These are phyloP conservation scores for Corythoichthys intestinalis DNA, from an alignment of 2,113 vertebrate genomes.

Conservation along the genomic window DNA sequence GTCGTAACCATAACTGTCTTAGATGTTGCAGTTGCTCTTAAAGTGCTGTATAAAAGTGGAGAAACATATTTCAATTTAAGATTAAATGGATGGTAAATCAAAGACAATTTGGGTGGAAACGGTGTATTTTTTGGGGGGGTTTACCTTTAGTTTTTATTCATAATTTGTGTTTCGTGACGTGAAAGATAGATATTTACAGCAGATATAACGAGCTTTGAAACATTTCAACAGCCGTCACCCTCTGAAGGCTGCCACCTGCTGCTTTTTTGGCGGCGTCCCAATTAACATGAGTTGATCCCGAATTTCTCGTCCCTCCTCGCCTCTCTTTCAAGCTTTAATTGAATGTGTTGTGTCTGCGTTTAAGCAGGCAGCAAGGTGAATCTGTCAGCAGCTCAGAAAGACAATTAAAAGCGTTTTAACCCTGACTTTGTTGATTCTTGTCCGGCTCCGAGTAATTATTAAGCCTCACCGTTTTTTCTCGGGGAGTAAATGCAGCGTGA, in stretches of 20 bases:
- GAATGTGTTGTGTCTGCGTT: background rate
- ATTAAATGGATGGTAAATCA: too few species aligned
- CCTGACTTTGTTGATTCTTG: conserved; percentile 4
- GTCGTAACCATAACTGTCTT: background rate
- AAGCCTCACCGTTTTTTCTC: background rate
- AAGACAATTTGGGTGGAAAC: too few species aligned
- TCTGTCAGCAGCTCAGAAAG: background rate
- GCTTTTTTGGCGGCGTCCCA: background rate
- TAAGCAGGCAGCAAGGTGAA: conserved; percentile 3
- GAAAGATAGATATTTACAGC: background rate
- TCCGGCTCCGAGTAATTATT: background rate
- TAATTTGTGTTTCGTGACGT: too few species aligned
- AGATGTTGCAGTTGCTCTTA: too few species aligned
- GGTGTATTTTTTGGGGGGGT: too few species aligned
- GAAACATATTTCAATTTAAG: too few species aligned
- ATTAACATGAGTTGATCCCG: background rate
- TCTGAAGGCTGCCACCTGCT: background rate
- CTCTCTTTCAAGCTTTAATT: background rate
- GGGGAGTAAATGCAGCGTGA: background rate
- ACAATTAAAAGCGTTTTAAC: conserved; percentile 1
- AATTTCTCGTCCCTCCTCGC: background rate
- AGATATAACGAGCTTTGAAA: background rate
- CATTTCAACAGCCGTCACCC: background rate
- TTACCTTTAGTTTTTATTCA: too few species aligned
- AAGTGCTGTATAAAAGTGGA: too few species aligned